Base-by-base conservation (phyloP, 2,888 invertebrate species). In the Brachypterus glaber region DNA sequence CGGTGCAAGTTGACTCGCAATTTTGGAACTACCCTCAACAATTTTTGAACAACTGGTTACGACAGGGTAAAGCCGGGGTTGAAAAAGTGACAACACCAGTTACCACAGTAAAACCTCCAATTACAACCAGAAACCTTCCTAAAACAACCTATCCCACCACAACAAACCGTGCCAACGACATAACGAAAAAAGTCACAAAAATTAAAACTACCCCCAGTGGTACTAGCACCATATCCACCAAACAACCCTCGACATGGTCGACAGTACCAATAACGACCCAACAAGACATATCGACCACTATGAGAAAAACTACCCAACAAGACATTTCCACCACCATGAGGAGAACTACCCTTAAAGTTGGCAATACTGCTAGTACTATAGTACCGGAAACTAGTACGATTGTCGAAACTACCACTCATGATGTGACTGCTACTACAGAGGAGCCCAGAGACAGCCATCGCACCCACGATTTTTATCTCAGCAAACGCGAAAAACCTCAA, bases 371-470 rank as follows among this genome's bases (percentile, higher is more conserved):
- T 5, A 17, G 21, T 15, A 21, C 27, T 15, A 34, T 35, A n/a
- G 26, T 35, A n/a, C 47, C 51, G 14, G 50, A 55, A 40, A 43
- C 48, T 14, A 59, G 58, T 40, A 57, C 74, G 31, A 68, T 71
- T 39, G 68, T 69, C 50, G 75, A 74, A 48, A 70, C 73, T 33
- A 74, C 74, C 43, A 67, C 70, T 62, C 55, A 71, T 66, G 54
- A 72, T 66, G 50, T 70, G 66, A 58, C 69, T 62, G 48, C 71
- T 66, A 54, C 62, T 60, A 57, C 71, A 59, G 60, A 62, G 52
- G 54, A 68, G 55, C 52, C 69, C 54, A 62, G 72, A 66, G 54
- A 73, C 64, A 56, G 72, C 69, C 58, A 73, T 66, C 59, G 69
- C 66, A 55, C 59, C 39, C 58, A 62, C 50, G 59, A 64, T 33